Base-by-base conservation (phyloP, 2,113 vertebrate species). In the Pavo muticus region DNA sequence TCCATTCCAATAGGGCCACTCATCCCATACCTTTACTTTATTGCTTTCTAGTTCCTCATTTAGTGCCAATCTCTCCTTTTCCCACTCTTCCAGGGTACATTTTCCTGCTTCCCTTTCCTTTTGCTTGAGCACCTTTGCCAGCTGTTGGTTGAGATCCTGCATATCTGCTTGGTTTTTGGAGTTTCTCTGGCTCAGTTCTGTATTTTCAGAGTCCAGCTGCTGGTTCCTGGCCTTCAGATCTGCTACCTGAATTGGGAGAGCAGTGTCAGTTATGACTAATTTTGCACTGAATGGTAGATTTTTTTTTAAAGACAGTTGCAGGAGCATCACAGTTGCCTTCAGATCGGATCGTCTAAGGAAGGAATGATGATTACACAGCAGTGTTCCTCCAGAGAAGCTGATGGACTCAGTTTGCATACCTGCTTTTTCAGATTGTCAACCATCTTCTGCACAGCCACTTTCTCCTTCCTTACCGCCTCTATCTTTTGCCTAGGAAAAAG, bases 371-470 rank as follows among this genome's bases (percentile, higher is more conserved):
- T 75, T 27, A 19, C 2, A 11, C 50, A 71, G n/a, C 8, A 48
- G 23, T 21, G 17, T 20, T 23, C 40, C 47, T 5, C 17, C n/a
- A 87, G 65, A 37, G n/a, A 42, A 45, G 21, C 6, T 30, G 48
- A 32, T 7, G 18, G 40, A 59, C 32, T 89, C 40, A 60, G 70
- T 23, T 12, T 48, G 6, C 20, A 40, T 95, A 99, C 99, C 98
- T 99, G 98, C 90, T 98, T 98, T 74, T 98, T 98, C 85, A 99
- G 97, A 87, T 91, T 97, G 84, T 98, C 98, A 11, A 97, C 98
- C 86, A 98, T 97, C 90, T 97, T 98, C 72, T 99, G 98, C 68
- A 98, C 95, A 13, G 96, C 72, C 67, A 96, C 93, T 37, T 98
- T 99, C 93, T 98, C 99, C 68, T 98, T 98, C 52, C 96, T 98